phyloP scores from a whole-genome alignment of 2,113 vertebrate genomes.

The Rhinoptilus africanus region DNA sequence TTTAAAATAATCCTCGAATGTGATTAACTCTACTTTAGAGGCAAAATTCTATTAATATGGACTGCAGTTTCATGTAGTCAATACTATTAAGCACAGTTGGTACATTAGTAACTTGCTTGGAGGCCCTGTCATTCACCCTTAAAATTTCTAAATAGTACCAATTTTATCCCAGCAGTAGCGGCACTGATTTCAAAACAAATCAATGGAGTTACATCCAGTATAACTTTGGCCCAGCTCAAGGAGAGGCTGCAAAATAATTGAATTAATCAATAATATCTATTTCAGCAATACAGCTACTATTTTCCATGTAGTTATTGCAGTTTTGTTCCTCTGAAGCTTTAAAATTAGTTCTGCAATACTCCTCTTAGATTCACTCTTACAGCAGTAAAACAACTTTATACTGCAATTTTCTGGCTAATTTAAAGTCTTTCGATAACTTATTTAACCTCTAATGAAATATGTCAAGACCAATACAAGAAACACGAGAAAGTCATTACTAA shows the following conservation, averaged over 20 bases:
- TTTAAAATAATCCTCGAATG: constrained; percentile 27
- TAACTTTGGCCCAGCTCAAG: background rate
- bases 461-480: background rate
- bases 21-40: background rate
- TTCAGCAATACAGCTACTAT: constrained; percentile 1
- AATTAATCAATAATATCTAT: background rate
- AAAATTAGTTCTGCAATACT: background rate
- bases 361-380: background rate
- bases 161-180: background rate
- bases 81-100: background rate
- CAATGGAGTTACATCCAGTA: background rate
- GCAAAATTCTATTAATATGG: background rate
- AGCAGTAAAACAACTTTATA: background rate
- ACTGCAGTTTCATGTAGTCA: background rate
- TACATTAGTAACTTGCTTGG: background rate
- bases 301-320: constrained; percentile 11
- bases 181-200: background rate
- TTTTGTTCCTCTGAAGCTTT: background rate
- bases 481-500: background rate
- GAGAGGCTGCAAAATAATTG: background rate
- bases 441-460: background rate
- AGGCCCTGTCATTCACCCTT: background rate
- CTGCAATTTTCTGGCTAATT: background rate
- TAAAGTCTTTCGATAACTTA: background rate
- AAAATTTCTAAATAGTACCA: background rate